Percentiles rank a stretch among this genome's conserved stretches.
Conservation (phyloP, 2,797 vertebrate species). For the Falco berigora region DNA sequence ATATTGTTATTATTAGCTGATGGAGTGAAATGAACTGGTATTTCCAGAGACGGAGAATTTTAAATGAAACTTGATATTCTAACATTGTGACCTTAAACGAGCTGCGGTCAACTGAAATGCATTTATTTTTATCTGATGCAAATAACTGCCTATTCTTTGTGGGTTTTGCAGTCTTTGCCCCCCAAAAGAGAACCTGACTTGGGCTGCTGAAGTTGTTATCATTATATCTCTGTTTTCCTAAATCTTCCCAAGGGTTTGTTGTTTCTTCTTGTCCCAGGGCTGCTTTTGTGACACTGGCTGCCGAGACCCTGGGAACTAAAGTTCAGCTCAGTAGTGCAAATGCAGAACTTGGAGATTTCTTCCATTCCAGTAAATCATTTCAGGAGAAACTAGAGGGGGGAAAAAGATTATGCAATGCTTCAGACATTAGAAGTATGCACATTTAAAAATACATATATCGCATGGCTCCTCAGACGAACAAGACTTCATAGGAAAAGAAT, state of each 20-base stretch:
- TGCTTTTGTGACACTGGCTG: slow-evolving; percentile 4
- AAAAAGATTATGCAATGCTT: background rate
- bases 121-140: background rate
- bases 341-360: background rate
- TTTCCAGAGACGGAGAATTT: background rate
- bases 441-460: slow-evolving; percentile 44
- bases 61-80: background rate
- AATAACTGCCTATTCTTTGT: background rate
- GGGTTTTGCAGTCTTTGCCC: background rate
- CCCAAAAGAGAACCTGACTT: background rate
- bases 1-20: background rate
- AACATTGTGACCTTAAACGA: background rate
- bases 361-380: slow-evolving; percentile 33
- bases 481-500: slow-evolving; percentile 63
- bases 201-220: background rate
- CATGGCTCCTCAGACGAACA: background rate
- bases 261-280: background rate
- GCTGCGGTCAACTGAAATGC: background rate
- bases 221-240: background rate
- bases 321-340: slow-evolving; percentile 13
- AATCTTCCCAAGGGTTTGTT: slow-evolving; percentile 14
- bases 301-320: slow-evolving; percentile 34
- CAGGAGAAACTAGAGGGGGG: background rate
- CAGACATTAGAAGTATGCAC: slow-evolving; percentile 37
- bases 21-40: background rate